Base-by-base conservation (phyloP, 2,113 vertebrate species). In the Oncorhynchus gorbuscha region DNA sequence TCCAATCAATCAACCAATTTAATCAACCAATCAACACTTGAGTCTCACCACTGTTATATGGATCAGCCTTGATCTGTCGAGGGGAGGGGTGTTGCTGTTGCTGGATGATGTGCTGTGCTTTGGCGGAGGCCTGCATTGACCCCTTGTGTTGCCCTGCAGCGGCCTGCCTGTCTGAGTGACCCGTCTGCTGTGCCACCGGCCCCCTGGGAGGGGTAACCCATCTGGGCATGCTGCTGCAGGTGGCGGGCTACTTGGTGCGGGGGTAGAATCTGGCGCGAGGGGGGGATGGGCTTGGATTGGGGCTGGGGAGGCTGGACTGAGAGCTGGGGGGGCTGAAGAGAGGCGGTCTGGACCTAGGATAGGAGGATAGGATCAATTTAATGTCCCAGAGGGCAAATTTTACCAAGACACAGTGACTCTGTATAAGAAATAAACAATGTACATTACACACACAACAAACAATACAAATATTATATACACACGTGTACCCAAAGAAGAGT, bases 61-160 rank as follows among this genome's bases (percentile, higher is more conserved):
- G 94, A 55, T 98, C 96, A 0, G 94, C 88, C 89, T 97, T 97
- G 84, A 92, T 91, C 22, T 95, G 94, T n/a, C 94, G 94, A 26
- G 97, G 96, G 1, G 96, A 96, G 2, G 95, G 95, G 79, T 95
- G 94, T 49, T 95, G 79, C 65, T 96, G 78, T 91, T 96, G 94
- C 61, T 95, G 96, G 73, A 96, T 94, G 83, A 94, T 90, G 77
- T 90, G 94, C 79, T 93, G 94, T 81, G 88, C 88, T 79, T 94
- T 93, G 62, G 87, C 90, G 5, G 90, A 82, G 64, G 95, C 72
- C 51, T 55, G 51, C 84, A 95, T 91, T 81, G 95, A 89, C 9
- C 94, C 93, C 5, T 95, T 95, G 88, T 97, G 96, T 83, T 95
- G 95, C 26, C 93, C 89, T 69, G 90, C 92, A 79, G 95, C n/a